Base-by-base conservation (phyloP, 64 coral and sea anemone species). In the Porites lutea region DNA sequence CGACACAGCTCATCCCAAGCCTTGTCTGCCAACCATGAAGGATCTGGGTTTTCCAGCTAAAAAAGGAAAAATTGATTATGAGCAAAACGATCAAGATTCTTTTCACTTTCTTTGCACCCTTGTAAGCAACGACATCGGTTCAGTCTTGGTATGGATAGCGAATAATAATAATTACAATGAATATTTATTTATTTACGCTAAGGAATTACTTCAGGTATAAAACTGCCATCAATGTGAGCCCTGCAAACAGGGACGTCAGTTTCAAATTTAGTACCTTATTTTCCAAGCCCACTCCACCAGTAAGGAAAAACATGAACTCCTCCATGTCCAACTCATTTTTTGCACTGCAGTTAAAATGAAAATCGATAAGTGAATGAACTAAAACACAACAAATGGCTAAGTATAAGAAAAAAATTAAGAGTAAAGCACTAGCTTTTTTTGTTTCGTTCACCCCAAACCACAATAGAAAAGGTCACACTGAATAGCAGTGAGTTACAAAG, bases 291-390 rank as follows among this genome's bases (percentile, higher is more conserved):
- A 99, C 86, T 79, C 97, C 97, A 52, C 97, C 97, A 70, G 97
- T 99, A 52, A 99, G 84, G 78, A 99, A 99, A 81, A 99, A 99
- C 89, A 99, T 90, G 72, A 99, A 99, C 65, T 99, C 97, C 60
- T 95, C 92, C 79, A 93, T 90, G 90, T 95, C 97, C 21, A 99
- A 89, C 62, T 99, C 97, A 79, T 89, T 87, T 71, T 99, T 99
- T 75, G 97, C 79, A 48, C 95, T 96, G 65, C 5, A 79, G 79
- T 53, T 4, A 65, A 79, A 77, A 76, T 51, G 50, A 1, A 89
- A 89, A 75, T 21, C 8, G 13, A 62, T 18, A 86, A 57, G 12
- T 12, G 12, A 57, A 57, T 9, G 7, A 57, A 57, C 4, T 7
- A 57, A 5, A 57, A 9, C 12, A 57, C 2, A 57, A 57, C 12